These are phyloP conservation scores for Odontamblyopus rebecca DNA, from an alignment of 2,797 vertebrate species.

Conservation along the genomic window DNA sequence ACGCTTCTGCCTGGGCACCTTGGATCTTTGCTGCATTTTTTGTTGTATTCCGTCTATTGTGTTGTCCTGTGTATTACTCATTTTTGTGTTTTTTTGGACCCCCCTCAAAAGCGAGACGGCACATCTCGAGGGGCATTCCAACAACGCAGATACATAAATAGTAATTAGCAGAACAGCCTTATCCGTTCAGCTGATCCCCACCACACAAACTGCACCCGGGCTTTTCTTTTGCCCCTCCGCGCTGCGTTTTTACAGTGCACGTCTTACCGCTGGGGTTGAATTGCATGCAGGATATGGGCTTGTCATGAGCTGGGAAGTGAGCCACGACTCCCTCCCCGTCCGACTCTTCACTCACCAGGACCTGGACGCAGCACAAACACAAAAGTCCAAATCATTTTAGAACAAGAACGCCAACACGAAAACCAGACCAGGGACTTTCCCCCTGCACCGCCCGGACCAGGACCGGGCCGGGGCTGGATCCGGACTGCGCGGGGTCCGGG, in stretches of 20 bases:
- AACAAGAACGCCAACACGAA: slow-evolving; percentile 57
- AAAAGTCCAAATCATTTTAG: slow-evolving; percentile 54
- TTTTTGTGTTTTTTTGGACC: too few species aligned
- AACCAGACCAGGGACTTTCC: slow-evolving; percentile 59
- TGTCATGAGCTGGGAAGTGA: slow-evolving; percentile 98
- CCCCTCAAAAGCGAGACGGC: too few species aligned
- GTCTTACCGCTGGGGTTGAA: slow-evolving; percentile 95
- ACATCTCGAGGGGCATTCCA: too few species aligned
- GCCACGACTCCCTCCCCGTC: slow-evolving; percentile 94
- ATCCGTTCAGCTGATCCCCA: too few species aligned
- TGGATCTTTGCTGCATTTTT: too few species aligned
- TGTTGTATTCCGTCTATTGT: too few species aligned
- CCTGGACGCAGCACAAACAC: slow-evolving; percentile 71
- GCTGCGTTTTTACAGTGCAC: not conserved
- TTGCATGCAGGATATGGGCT: slow-evolving; percentile 98
- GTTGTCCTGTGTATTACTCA: too few species aligned
- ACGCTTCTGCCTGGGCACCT: too few species aligned
- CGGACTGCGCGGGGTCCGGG: not conserved
- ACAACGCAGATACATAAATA: too few species aligned
- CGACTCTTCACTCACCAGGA: slow-evolving; percentile 93
- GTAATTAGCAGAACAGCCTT: too few species aligned
- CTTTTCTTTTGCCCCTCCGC: too few species aligned
- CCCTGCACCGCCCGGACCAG: slow-evolving; percentile 34
- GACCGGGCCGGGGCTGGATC: not conserved
- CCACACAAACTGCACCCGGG: too few species aligned